These are phyloP conservation scores for Pangasianodon hypophthalmus DNA, from an alignment of 2,113 vertebrate species.

Conservation along the genomic window DNA sequence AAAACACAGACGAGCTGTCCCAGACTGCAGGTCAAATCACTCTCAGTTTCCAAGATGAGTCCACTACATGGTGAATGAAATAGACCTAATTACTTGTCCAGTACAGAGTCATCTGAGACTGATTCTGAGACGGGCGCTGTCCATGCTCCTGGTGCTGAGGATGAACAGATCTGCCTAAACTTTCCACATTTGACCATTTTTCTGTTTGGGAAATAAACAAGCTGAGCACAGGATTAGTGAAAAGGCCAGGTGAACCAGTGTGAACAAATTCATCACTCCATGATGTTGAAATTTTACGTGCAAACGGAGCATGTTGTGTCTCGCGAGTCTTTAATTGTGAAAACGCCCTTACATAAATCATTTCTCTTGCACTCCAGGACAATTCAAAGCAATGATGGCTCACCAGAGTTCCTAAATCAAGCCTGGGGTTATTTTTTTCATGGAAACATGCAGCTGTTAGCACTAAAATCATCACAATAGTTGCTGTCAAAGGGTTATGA, in stretches of 20 bases:
- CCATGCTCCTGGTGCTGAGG: conserved; percentile 29
- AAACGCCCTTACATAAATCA: conserved; percentile 6
- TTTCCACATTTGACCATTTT: background rate
- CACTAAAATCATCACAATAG: background rate
- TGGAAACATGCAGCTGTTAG: conserved; percentile 11
- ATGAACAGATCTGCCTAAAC: background rate
- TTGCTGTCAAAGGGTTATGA: background rate
- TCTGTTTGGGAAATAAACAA: background rate
- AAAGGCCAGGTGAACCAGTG: background rate
- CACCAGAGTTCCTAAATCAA: background rate
- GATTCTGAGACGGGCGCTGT: conserved; percentile 1
- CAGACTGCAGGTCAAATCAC: background rate
- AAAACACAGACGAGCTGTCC: conserved; percentile 12
- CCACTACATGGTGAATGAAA: background rate
- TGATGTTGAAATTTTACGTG: background rate
- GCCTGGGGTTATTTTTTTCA: background rate
- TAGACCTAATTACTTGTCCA: background rate
- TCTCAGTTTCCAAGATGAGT: background rate
- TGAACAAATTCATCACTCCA: background rate
- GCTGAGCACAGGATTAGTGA: background rate
- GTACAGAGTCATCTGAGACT: background rate
- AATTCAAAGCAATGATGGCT: background rate
- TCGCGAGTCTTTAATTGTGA: background rate
- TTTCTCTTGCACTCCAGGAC: background rate
- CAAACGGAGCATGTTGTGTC: background rate